Percentiles rank a stretch among this genome's conserved stretches.
Evolutionary conservation across 2,797 vertebrate species (phyloP).

Genomic region (Peromyscus attwateri): DNA sequence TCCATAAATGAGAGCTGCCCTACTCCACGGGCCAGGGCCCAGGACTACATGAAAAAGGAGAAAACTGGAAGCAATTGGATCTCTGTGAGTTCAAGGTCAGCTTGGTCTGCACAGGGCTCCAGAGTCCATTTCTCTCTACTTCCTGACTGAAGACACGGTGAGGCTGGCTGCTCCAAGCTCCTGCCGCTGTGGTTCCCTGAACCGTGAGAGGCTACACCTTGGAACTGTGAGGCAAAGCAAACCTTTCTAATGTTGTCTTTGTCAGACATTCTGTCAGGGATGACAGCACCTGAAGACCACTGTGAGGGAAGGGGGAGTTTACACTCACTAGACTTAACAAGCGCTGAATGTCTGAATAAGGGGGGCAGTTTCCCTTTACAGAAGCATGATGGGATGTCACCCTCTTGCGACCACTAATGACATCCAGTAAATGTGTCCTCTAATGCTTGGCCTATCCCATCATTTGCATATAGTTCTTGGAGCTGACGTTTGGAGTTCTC

Average conservation of each 20-base stretch:
- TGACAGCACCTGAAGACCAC: not conserved
- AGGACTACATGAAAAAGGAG: not conserved
- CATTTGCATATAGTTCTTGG: no score
- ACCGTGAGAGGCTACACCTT: not conserved
- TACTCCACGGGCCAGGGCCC: not conserved
- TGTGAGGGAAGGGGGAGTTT: not conserved
- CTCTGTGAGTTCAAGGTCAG: not conserved
- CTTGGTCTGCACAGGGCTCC: not conserved
- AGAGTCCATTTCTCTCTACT: not conserved
- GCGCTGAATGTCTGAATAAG: not conserved
- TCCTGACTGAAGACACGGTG: not conserved
- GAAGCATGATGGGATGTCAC: not conserved
- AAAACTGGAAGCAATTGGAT: not conserved
- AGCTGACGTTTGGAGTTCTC: not conserved
- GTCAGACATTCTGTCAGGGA: not conserved
- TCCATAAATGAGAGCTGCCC: not conserved
- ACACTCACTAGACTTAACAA: not conserved
- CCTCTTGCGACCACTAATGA: fast-evolving
- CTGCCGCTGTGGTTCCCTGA: not conserved
- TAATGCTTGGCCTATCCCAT: fast-evolving
- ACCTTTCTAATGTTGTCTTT: not conserved
- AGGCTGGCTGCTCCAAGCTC: not conserved
- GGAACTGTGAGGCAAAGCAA: not conserved
- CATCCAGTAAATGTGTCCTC: not conserved
- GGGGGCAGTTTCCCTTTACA: not conserved